Conservation (phyloP, 2,113 vertebrate species). For the Illadopsis cleaveri region DNA sequence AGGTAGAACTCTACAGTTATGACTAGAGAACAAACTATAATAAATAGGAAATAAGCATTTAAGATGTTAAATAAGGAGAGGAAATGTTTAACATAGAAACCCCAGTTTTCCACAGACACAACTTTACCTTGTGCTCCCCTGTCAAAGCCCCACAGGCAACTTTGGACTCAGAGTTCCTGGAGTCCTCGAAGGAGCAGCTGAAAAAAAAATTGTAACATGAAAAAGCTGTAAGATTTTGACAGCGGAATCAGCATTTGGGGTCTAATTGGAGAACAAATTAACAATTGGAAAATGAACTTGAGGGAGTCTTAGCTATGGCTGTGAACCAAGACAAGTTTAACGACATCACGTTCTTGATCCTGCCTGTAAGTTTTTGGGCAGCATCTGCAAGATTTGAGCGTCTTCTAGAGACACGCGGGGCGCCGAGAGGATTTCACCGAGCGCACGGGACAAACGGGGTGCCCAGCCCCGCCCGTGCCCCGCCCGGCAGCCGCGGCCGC, state of each 20-base stretch:
- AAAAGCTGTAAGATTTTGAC: background rate
- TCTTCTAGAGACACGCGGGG: accelerated
- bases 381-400: accelerated
- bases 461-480: background rate
- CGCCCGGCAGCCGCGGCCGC: background rate
- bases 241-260: background rate
- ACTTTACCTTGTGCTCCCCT: background rate
- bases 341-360: background rate
- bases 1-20: background rate
- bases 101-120: background rate
- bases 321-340: background rate
- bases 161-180: background rate
- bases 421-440: accelerated
- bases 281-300: background rate
- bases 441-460: accelerated
- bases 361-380: accelerated
- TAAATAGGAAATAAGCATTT: background rate
- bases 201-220: background rate
- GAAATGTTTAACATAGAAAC: background rate
- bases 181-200: background rate
- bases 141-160: background rate
- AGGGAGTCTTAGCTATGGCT: too few species aligned
- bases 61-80: background rate
- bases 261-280: background rate
- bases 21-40: background rate